Base-by-base conservation (phyloP, 2,797 vertebrate genomes). In the Sphenodon punctatus region DNA sequence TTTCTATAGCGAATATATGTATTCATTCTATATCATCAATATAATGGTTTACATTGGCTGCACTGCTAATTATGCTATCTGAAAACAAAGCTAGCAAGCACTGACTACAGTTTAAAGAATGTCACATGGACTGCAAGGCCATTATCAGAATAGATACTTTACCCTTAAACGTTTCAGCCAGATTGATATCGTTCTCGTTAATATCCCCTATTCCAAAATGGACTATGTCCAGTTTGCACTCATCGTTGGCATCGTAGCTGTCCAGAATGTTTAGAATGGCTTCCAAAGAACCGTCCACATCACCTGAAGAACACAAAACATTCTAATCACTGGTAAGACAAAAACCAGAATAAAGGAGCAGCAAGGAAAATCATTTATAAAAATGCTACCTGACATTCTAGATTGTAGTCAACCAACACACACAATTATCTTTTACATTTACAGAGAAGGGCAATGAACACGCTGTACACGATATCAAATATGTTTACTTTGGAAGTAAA, bases 261-360 rank as follows among this genome's bases (percentile, higher is more conserved):
- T 97, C 97, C 90, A 99, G 66, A 84, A 99, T 94, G 87, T 96
- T 95, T 69, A 99, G 84, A 88, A 99, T 93, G 30, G 98, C 92
- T 92, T 99, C 98, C 67, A 99, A 89, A 1, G 98, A 98, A 5
- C 98, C 98, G 72, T 99, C 98, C 61, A 99, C 97, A 10, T 99
- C 98, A 56, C 98, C 98, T 99, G 90, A 3, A 6, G 0, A 8
- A 12, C 80, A 10, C 51, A 90, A 90, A 75, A 67, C 0, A 22
- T n/a, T 49, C 2, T 6, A 5, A 56, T 32, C 76, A 61, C 49
- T 77, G 4, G 30, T 42, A 23, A 1, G 6, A 3, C 23, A 27
- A 39, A 6, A 8, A 23, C 12, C 46, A 49, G 32, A 46, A 36
- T 36, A 64, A 32, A 78, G 23, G 38, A 72, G 64, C 32, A 7